Evolutionary conservation across 2,888 invertebrate species (phyloP), one percentile per base, ranked within the genome.

Genomic region (Lottia scabra): DNA sequence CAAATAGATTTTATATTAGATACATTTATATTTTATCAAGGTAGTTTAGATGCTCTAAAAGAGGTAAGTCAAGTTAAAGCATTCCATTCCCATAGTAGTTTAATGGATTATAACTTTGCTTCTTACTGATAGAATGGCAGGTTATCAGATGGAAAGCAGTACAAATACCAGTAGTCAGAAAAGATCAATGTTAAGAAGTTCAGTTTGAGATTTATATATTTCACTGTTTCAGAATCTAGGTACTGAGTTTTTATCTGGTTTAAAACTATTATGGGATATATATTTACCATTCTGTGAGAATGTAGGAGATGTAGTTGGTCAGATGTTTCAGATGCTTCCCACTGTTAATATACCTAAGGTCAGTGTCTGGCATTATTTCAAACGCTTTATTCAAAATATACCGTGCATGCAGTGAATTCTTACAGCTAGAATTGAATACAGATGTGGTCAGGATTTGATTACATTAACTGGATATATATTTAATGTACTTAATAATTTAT

Each of bases 251-350:
- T 91, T 92, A 43, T 94, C 94, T 82, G 95, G 95, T 87, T 91
- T 97, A 74, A 94, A 94, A 89, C 94, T 94, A 85, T 94, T 96
- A 85, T 94, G 96, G 89, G 95, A 96, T 90, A 94, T 95, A n/a
- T 96, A 95, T 89, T 92, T 96, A 69, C 95, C 96, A 27, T 93
- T 96, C 85, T 91, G 96, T 76, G 94, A 95, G 87, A 94, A 94
- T 83, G 94, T 94, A 66, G 94, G 95, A 67, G 95, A 95, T 88
- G 93, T 95, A 78, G 77, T 87, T 70, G 80, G 85, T 13, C 80
- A 88, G 23, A 87, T 88, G 10, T 96, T 96, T 89, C 94, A 95
- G 78, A 93, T 95, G 82, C 93, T 95, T 80, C 95, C 96, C 16
- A 93, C 94, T 89, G 91, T 96, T 77, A 93, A 93, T 85, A 91